These are phyloP conservation scores for Cygnus buccinator DNA, from an alignment of 2,113 vertebrate genomes.

Conservation along the genomic window DNA sequence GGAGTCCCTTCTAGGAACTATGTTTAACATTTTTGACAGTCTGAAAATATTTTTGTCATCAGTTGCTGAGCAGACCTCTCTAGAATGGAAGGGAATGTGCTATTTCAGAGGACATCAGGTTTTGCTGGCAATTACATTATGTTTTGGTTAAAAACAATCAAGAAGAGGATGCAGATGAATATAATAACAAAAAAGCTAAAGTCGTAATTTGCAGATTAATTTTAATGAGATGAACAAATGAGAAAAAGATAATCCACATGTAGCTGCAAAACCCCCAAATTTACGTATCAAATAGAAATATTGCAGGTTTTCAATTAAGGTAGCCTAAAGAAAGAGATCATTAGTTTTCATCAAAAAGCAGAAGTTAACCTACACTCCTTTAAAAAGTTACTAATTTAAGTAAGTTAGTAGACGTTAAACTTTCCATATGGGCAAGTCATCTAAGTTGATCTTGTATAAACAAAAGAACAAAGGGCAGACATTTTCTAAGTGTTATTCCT, in stretches of 20 bases:
- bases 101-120: not conserved
- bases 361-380: not conserved
- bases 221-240: not conserved
- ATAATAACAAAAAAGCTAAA: not conserved
- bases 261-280: not conserved
- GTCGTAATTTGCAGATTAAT: not conserved
- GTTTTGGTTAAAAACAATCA: not conserved
- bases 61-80: not conserved
- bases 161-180: not conserved
- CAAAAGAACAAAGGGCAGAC: not conserved
- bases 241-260: not conserved
- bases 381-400: not conserved
- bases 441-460: not conserved
- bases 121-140: not conserved
- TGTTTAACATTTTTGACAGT: not conserved
- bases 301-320: not conserved
- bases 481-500: not conserved
- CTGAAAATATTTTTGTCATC: not conserved
- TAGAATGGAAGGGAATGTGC: not conserved
- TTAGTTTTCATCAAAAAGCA: not conserved
- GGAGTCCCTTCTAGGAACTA: not conserved
- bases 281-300: not conserved
- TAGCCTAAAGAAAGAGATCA: not conserved
- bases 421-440: not conserved
- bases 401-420: not conserved